Conservation (phyloP, 2,113 vertebrate species). For the Engystomops pustulosus region DNA sequence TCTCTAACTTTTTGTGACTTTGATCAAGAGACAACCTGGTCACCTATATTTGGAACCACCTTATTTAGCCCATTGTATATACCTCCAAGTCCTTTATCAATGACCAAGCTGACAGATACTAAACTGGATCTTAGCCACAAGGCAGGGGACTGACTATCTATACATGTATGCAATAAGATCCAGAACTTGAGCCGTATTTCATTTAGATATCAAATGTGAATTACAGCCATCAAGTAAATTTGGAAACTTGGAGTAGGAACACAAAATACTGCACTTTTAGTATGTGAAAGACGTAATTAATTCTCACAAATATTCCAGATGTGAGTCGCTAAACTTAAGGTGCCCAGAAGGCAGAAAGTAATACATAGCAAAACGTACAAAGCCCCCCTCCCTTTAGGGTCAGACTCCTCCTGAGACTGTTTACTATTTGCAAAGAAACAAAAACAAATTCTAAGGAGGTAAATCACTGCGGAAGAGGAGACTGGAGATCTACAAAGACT, state of each 20-base stretch:
- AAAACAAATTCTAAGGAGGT: conserved; percentile 54
- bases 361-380: not conserved
- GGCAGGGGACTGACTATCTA: not conserved
- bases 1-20: too few relatives aligned
- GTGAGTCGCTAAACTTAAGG: not conserved
- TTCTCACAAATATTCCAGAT: conserved; percentile 3
- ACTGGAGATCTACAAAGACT: conserved; percentile 29
- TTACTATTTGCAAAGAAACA: conserved; percentile 48
- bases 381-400: not conserved
- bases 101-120: too few relatives aligned
- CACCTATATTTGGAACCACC: too few relatives aligned
- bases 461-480: conserved; percentile 12
- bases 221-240: not conserved
- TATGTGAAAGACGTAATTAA: conserved; percentile 2
- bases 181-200: too few relatives aligned
- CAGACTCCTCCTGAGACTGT: conserved; percentile 37
- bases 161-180: not conserved
- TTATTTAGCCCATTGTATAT: too few relatives aligned
- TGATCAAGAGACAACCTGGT: too few relatives aligned
- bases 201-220: not conserved
- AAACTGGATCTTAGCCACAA: too few relatives aligned
- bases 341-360: conserved; percentile 20
- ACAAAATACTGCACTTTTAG: not conserved
- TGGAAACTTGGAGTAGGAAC: not conserved
- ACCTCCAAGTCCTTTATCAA: too few relatives aligned